Percentiles rank a stretch among this genome's conserved stretches.
Evolutionary conservation across 2,888 invertebrate species (phyloP).

Genomic region (Eupithecia tripunctaria): DNA sequence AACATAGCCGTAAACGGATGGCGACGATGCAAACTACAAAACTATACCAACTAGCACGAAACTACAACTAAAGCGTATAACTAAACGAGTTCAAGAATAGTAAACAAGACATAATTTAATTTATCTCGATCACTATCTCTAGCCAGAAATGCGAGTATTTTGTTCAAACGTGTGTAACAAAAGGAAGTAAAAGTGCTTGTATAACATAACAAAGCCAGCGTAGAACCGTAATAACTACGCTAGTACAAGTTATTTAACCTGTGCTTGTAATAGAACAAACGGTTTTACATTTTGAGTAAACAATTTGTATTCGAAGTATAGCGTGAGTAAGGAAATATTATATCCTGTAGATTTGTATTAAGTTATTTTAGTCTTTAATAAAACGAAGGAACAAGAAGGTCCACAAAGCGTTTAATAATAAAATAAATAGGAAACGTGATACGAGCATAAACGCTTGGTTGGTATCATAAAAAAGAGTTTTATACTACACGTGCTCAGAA

Average conservation of each 20-base stretch:
- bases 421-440: not conserved
- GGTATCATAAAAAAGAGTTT: too few species aligned
- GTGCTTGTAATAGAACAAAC: slow-evolving; percentile 17
- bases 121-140: slow-evolving; percentile 56
- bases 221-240: slow-evolving; percentile 35
- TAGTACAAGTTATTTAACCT: slow-evolving; percentile 24
- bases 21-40: not conserved
- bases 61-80: not conserved
- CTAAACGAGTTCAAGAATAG: not conserved
- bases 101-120: slow-evolving; percentile 26
- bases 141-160: slow-evolving; percentile 55
- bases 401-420: not conserved
- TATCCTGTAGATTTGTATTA: slow-evolving; percentile 5
- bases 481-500: too few species aligned
- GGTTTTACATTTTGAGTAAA: slow-evolving; percentile 20
- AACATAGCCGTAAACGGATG: not conserved
- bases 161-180: slow-evolving; percentile 53
- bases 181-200: slow-evolving; percentile 57
- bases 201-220: slow-evolving; percentile 46
- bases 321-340: slow-evolving; percentile 23
- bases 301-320: slow-evolving; percentile 26
- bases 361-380: not conserved
- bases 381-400: not conserved
- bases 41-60: not conserved
- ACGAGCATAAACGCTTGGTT: not conserved